Base-by-base conservation (phyloP, 2,888 invertebrate genomes). In the Hemicrepidius hirtus region DNA sequence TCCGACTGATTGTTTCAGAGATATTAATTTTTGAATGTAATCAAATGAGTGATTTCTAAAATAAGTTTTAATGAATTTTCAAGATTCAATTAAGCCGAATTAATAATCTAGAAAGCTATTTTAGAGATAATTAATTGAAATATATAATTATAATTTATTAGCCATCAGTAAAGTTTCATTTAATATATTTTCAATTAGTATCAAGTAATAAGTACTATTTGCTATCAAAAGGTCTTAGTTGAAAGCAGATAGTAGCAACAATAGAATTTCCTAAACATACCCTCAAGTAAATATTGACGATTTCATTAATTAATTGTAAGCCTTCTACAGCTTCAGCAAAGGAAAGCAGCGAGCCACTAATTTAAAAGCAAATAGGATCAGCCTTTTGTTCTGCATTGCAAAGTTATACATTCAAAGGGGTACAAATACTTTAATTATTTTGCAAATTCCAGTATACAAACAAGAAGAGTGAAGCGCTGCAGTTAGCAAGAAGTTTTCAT, bases 271-370 rank as follows among this genome's bases (percentile, higher is more conserved):
- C 53, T 21, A 32, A 24, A 24, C 12, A n/a, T 21, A 53, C 53
- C 28, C 53, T 12, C 28, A 21, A 57, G 57, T 57, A 57, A 57
- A 57, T 57, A 37, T 57, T 57, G 57, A 57, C 57, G 37, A 57
- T 37, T 53, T 53, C 53, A 53, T 57, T 57, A 57, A 57, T 57
- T 57, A 57, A 57, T 57, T 57, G 57, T 57, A 21, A 57, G 37
- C 57, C 35, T 57, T 12, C 57, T 37, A 57, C 37, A 57, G 57
- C 40, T 37, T 57, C 21, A 9, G 37, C 18, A 37, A 37, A 37
- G 57, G 57, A 57, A 18, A 28, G 18, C 57, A 18, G 20, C 57
- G 37, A 57, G 37, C 40, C 37, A 35, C 57, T 57, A 57, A 57
- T 57, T 57, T 57, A 37, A 57, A 57, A 20, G 37, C 57, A 57